Evolutionary conservation across 2,113 vertebrate genomes (phyloP).

Genomic region (Arenaria interpres): DNA sequence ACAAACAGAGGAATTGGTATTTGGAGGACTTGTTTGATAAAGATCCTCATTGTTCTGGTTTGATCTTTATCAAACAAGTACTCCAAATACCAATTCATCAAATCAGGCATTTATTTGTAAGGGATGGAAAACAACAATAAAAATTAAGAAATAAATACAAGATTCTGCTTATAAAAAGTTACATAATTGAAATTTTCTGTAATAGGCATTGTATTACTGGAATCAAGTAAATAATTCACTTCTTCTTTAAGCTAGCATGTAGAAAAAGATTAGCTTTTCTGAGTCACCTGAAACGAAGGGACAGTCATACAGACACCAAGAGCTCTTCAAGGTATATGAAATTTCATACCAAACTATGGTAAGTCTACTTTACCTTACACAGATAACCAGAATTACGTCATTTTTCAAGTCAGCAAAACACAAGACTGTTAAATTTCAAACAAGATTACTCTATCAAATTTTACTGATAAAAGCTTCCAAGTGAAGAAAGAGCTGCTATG

Average conservation of each 20-base stretch:
- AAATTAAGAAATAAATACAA: background rate
- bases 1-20: background rate
- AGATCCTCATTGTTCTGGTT: background rate
- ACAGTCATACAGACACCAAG: background rate
- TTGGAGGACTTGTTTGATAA: background rate
- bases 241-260: background rate
- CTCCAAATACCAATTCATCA: background rate
- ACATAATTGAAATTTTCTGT: background rate
- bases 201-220: background rate
- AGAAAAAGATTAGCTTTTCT: background rate
- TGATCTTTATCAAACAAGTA: background rate
- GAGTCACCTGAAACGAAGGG: background rate
- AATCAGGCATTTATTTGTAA: background rate
- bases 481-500: background rate
- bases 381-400: background rate
- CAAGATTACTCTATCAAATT: background rate
- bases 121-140: background rate
- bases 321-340: background rate
- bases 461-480: background rate
- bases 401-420: background rate
- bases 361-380: background rate
- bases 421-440: background rate
- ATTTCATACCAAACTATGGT: background rate
- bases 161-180: background rate
- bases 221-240: background rate